Conservation (phyloP, 2,797 vertebrate species). For the Allobates femoralis region DNA sequence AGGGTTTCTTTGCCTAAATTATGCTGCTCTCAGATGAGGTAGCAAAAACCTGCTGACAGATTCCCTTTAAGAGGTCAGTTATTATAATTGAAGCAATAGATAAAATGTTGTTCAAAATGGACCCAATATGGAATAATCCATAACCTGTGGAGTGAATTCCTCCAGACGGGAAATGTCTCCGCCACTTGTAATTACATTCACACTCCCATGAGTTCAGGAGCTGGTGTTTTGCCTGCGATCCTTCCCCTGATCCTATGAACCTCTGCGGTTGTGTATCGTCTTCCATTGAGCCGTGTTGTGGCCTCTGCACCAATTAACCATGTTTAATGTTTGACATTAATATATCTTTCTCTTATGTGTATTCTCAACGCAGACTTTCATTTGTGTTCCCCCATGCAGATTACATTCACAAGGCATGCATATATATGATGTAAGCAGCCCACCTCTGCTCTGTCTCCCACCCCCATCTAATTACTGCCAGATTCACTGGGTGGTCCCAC, state of each 20-base stretch:
- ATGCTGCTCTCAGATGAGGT: too few species aligned
- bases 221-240: conserved; percentile 5
- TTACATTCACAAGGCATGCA: conserved; percentile 76
- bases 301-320: conserved; percentile 60
- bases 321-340: conserved; percentile 67
- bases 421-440: conserved; percentile 76
- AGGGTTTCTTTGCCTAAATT: too few species aligned
- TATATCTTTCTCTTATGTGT: conserved; percentile 61
- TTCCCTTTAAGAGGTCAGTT: background rate
- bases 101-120: background rate
- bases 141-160: conserved; percentile 9
- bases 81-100: background rate
- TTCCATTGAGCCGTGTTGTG: conserved; percentile 21
- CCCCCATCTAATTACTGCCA: conserved; percentile 72
- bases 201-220: conserved; percentile 43
- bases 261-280: conserved; percentile 43
- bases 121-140: background rate
- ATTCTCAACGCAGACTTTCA: conserved; percentile 71
- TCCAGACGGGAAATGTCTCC: conserved; percentile 14
- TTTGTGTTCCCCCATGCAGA: conserved; percentile 70
- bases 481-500: conserved; percentile 80
- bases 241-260: conserved; percentile 64
- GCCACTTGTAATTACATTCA: conserved; percentile 14
- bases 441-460: conserved; percentile 57
- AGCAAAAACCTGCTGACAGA: too few species aligned